Evolutionary conservation across 2,888 invertebrate species (phyloP).

Genomic region (Cordylochernes scorpioides): DNA sequence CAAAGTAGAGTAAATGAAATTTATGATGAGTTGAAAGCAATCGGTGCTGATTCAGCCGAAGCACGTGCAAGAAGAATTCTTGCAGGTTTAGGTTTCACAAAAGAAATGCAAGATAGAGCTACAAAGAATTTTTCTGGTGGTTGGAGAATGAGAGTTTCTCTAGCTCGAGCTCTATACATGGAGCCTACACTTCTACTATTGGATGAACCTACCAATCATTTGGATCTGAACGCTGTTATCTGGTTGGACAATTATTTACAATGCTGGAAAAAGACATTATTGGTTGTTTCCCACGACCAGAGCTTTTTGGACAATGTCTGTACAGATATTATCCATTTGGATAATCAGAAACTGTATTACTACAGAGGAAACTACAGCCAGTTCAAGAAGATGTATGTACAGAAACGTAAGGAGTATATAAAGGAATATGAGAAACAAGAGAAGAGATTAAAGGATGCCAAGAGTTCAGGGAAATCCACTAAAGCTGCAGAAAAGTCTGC

Average conservation of each 20-base stretch:
- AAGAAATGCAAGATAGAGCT: constrained; percentile 51
- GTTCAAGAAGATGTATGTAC: constrained; percentile 95
- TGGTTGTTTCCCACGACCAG: constrained; percentile 98
- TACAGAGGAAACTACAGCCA: constrained; percentile 79
- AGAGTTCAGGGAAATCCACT: constrained; percentile 77
- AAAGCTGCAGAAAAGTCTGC: constrained; percentile 81
- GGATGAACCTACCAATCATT: constrained; percentile 97
- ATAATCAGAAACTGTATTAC: constrained; percentile 72
- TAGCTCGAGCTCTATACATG: constrained; percentile 74
- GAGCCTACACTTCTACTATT: constrained; percentile 88
- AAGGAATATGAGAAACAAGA: constrained; percentile 98
- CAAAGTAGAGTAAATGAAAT: constrained; percentile 27
- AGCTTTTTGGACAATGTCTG: constrained; percentile 98
- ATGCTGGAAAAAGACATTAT: constrained; percentile 89
- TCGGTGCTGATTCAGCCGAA: constrained; percentile 92
- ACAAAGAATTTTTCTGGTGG: constrained; percentile 44
- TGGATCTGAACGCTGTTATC: constrained; percentile 96
- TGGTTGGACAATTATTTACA: constrained; percentile 98
- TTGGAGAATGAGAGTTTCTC: constrained; percentile 96
- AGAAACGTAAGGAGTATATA: constrained; percentile 74
- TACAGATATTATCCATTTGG: constrained; percentile 91
- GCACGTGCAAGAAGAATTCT: constrained; percentile 79
- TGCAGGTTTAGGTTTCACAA: constrained; percentile 78
- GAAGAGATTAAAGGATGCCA: constrained; percentile 74
- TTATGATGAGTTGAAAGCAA: constrained; percentile 77